Evolutionary conservation across 2,888 invertebrate species (phyloP).

Genomic region (Drosophila tanythrix): DNA sequence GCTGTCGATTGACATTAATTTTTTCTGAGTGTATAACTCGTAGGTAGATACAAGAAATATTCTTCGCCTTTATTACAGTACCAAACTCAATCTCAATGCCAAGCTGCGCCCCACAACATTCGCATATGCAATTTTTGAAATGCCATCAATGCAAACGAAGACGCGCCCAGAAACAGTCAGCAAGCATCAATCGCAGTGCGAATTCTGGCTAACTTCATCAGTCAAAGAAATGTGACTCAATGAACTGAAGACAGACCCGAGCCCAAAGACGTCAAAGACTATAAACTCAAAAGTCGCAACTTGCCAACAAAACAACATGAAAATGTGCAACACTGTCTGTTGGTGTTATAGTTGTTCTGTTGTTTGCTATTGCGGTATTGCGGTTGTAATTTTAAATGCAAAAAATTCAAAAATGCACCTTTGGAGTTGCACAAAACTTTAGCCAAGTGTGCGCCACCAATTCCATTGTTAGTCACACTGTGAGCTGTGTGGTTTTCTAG

Average conservation of each 20-base stretch:
- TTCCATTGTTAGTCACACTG: constrained; percentile 53
- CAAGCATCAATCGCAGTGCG: constrained; percentile 44
- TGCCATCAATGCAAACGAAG: constrained; percentile 67
- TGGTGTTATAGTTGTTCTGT: constrained; percentile 36
- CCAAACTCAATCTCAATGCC: constrained; percentile 20
- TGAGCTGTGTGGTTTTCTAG: constrained; percentile 37
- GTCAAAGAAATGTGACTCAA: constrained; percentile 65
- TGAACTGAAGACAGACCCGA: constrained; percentile 22
- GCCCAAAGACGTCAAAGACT: constrained; percentile 58
- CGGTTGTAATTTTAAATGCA: constrained; percentile 50
- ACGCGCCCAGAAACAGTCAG: constrained; percentile 73
- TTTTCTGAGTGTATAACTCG: background rate
- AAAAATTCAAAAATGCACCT: constrained; percentile 67
- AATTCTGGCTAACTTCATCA: constrained; percentile 43
- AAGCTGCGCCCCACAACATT: constrained; percentile 57
- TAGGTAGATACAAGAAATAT: background rate
- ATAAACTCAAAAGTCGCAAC: constrained; percentile 46
- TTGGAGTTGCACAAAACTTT: constrained; percentile 64
- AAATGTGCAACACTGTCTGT: constrained; percentile 53
- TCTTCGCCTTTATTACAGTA: constrained; percentile 5
- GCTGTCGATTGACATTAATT: background rate
- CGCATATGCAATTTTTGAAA: constrained; percentile 54
- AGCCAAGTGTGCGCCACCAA: constrained; percentile 58
- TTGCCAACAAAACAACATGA: constrained; percentile 54
- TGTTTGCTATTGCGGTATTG: constrained; percentile 27